Percentiles rank a stretch among this genome's conserved stretches.
phyloP scores from a whole-genome alignment of 2,888 invertebrate genomes.

The Tinea semifulvella region DNA sequence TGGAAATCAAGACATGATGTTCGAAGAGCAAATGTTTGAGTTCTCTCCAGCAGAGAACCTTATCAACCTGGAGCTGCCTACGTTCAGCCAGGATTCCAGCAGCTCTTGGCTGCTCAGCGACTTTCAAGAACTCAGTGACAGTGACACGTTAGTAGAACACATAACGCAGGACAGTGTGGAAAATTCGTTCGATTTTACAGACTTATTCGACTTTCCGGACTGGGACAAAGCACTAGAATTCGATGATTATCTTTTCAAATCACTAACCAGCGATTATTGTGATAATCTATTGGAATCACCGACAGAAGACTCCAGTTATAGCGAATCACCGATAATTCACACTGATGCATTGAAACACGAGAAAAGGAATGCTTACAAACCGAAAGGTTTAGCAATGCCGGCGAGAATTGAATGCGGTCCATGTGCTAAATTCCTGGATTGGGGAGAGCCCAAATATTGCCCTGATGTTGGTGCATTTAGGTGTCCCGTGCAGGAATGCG shows the following conservation, averaged over 20 bases:
- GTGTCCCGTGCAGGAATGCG: slow-evolving; percentile 76
- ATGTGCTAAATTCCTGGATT: slow-evolving; percentile 18
- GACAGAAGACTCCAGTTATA: background rate
- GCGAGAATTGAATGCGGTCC: slow-evolving; percentile 25
- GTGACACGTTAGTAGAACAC: background rate
- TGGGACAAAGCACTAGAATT: slow-evolving; percentile 46
- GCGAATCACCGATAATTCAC: background rate
- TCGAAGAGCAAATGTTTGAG: slow-evolving; percentile 50
- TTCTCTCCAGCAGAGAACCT: slow-evolving; percentile 55
- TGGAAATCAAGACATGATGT: slow-evolving; percentile 34
- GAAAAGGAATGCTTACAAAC: slow-evolving; percentile 27
- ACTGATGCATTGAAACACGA: background rate
- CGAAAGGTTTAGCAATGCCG: slow-evolving; percentile 20
- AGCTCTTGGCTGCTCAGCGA: background rate
- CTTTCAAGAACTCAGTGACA: background rate
- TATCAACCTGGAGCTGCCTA: slow-evolving; percentile 53
- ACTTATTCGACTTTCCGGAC: slow-evolving; percentile 48
- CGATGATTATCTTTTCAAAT: slow-evolving; percentile 50
- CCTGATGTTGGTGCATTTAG: slow-evolving; percentile 68
- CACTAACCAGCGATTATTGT: slow-evolving; percentile 36
- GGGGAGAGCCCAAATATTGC: slow-evolving; percentile 52
- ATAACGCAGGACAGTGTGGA: background rate
- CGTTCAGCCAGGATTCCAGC: slow-evolving; percentile 28
- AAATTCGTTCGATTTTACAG: slow-evolving; percentile 28
- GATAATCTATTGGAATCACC: background rate